phyloP scores from a whole-genome alignment of 2,113 vertebrate genomes.

The Leptobrachium ailaonicum region DNA sequence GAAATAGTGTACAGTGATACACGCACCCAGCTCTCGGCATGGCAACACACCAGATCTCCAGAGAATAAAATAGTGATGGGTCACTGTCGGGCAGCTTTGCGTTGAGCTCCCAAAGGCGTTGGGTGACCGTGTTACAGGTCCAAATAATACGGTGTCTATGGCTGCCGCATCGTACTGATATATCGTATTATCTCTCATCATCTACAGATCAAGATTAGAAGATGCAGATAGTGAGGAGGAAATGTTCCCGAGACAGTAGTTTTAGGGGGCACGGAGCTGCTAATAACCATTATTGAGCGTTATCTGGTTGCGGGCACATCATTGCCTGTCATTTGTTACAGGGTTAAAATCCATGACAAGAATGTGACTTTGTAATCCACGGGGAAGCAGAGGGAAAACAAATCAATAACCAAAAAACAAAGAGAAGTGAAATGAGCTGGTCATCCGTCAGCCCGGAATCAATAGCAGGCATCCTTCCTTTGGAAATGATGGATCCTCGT shows the following conservation, averaged over 20 bases:
- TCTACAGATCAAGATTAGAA: neutral
- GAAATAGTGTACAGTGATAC: too few species aligned
- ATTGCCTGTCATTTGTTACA: constrained; percentile 30
- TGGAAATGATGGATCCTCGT: constrained; percentile 20
- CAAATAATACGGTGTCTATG: neutral
- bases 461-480: constrained; percentile 18
- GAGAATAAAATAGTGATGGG: too few species aligned
- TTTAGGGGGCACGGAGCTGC: neutral
- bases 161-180: neutral
- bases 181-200: neutral
- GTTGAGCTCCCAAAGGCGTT: too few species aligned
- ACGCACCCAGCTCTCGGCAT: too few species aligned
- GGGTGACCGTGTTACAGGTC: too few species aligned
- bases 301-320: constrained; percentile 10
- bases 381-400: constrained; percentile 21
- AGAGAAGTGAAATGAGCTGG: constrained; percentile 31
- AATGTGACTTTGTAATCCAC: constrained; percentile 43
- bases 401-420: constrained; percentile 47
- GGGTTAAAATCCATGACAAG: constrained; percentile 38
- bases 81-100: too few species aligned
- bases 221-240: neutral
- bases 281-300: constrained; percentile 22
- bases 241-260: neutral
- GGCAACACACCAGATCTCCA: too few species aligned
- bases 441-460: constrained; percentile 35